These are phyloP conservation scores for Onthophagus taurus DNA, from an alignment of 1,140 invertebrate species.

Conservation along the genomic window DNA sequence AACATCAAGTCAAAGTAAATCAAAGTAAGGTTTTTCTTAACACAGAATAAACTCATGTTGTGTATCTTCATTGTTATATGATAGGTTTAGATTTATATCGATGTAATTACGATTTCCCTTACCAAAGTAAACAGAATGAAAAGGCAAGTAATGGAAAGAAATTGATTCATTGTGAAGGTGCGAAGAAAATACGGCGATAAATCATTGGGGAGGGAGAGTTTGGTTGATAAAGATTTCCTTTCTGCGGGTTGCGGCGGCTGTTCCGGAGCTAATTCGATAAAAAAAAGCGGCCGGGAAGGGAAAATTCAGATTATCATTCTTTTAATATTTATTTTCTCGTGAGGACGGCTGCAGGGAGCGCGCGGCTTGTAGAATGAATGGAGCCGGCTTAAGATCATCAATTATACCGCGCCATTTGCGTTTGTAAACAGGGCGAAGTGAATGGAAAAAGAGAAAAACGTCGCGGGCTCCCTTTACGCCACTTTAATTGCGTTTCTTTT, in stretches of 20 bases:
- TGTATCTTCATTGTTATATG: no score
- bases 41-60: no score
- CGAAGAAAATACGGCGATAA: background rate
- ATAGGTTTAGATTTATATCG: conserved; percentile 14
- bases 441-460: conserved; percentile 3
- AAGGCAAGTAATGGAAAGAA: conserved; percentile 13
- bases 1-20: no score
- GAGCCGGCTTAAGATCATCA: conserved; percentile 11
- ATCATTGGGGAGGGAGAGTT: conserved; percentile 3
- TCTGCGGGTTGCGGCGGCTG: no score
- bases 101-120: conserved; percentile 14
- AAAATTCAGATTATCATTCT: conserved; percentile 19
- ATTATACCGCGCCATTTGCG: conserved; percentile 11
- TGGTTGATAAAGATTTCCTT: conserved; percentile 21
- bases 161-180: conserved; percentile 16
- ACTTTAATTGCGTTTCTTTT: no score
- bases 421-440: conserved; percentile 7
- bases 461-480: no score
- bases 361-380: background rate
- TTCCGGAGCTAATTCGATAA: conserved; percentile 17
- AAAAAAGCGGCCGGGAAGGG: conserved; percentile 13
- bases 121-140: conserved; percentile 12
- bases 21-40: no score
- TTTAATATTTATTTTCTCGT: conserved; percentile 19
- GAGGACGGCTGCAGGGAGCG: no score